Percentiles rank a stretch among this genome's conserved stretches.
Evolutionary conservation across 1,140 invertebrate species (phyloP).

Genomic region (Drosophila willistoni): DNA sequence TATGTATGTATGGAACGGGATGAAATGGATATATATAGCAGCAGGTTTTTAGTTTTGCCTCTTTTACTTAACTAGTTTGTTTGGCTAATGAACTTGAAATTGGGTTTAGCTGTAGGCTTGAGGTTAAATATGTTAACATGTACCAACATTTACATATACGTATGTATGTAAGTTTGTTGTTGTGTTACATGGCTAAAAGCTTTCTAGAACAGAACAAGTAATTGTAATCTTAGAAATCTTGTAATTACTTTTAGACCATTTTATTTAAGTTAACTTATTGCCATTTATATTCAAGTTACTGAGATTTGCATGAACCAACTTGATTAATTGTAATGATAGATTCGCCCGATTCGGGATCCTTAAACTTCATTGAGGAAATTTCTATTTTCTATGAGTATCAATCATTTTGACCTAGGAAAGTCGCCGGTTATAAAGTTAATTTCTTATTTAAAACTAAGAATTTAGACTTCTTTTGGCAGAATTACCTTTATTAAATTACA

Average conservation of each 20-base stretch:
- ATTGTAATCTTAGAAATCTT: background rate
- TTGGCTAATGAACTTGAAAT: slow-evolving; percentile 44
- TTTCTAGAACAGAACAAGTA: background rate
- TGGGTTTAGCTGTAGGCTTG: slow-evolving; percentile 21
- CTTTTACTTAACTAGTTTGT: slow-evolving; percentile 30
- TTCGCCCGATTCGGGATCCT: too few relatives aligned
- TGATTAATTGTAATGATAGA: too few relatives aligned
- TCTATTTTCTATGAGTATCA: too few relatives aligned
- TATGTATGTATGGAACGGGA: slow-evolving; percentile 4
- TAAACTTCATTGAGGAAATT: too few relatives aligned
- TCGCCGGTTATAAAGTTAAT: too few relatives aligned
- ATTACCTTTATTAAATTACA: too few relatives aligned
- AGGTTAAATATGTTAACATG: background rate
- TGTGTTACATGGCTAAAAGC: background rate
- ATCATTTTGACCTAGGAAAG: too few relatives aligned
- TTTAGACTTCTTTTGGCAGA: too few relatives aligned
- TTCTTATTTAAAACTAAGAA: too few relatives aligned
- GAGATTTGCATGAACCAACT: too few relatives aligned
- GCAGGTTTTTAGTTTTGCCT: background rate
- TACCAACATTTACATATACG: background rate
- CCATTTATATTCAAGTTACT: too few relatives aligned
- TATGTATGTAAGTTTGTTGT: background rate
- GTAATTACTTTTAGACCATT: background rate
- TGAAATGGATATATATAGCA: background rate
- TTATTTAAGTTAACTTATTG: too few relatives aligned